Base-by-base conservation (phyloP, 2,888 invertebrate species). In the Tachina grossa region DNA sequence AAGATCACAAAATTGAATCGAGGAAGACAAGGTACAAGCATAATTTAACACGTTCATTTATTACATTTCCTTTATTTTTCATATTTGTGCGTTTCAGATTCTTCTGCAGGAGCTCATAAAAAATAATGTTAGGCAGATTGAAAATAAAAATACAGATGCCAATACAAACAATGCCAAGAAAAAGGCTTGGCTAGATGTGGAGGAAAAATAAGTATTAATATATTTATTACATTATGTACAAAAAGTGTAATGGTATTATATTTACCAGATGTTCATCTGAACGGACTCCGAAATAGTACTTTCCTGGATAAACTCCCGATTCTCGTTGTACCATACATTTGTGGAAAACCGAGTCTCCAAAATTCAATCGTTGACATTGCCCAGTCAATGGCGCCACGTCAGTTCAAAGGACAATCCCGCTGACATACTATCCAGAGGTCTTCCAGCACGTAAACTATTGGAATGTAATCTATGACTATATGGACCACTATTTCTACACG, bases 351-450 rank as follows among this genome's bases (percentile, higher is more conserved):
- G 22, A 22, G 22, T 22, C 22, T 68, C 51, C 31, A 41, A 41
- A 61, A 66, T 66, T 61, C 59, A 61, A n/a, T 61, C 59, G 16
- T n/a, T 61, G n/a, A 61, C 41, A n/a, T 41, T 61, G 59, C 47
- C 22, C 66, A 61, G 14, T 61, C 22, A 22, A 22, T 22, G 22
- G 22, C 22, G 22, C 22, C 22, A 22, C 22, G 22, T 22, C 22
- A 22, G 22, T 2, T 13, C 45, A 11, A 45, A 22, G 22, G 22
- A 22, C 22, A 45, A 45, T 45, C 9, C 45, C 22, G 22, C 22
- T 14, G 39, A 14, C 31, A 39, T 41, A 59, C 31, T 39, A 59
- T 41, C 53, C 53, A 53, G 53, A 41, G 39, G n/a, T 59, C n/a
- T 59, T 39, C 39, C 59, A 59, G 59, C n/a, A 59, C 31, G 41